Conservation (phyloP, 2,113 vertebrate genomes). For the Hemibagrus wyckioides region DNA sequence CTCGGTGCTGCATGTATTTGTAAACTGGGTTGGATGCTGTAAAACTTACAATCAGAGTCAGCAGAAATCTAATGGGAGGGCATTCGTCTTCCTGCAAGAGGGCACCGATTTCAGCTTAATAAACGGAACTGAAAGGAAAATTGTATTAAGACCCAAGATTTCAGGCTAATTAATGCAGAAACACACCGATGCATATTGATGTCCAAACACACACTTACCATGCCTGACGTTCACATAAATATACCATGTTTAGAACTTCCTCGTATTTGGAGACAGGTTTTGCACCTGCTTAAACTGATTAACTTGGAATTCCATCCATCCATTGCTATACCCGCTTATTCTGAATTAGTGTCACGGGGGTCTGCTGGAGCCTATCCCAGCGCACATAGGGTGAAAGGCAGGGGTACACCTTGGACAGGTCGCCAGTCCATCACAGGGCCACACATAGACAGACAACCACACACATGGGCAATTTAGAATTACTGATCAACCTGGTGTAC, state of each 20-base stretch:
- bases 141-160: neutral
- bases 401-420: too few relatives aligned
- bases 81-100: neutral
- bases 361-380: too few relatives aligned
- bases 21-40: neutral
- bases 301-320: too few relatives aligned
- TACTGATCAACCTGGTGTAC: too few relatives aligned
- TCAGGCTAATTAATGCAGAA: slow-evolving; percentile 3
- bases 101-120: neutral
- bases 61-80: neutral
- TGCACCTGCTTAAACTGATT: neutral
- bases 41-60: neutral
- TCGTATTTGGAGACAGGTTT: neutral
- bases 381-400: too few relatives aligned
- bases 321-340: too few relatives aligned
- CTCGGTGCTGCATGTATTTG: neutral
- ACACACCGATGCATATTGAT: neutral
- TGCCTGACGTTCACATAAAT: neutral
- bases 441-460: too few relatives aligned
- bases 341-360: too few relatives aligned
- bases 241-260: neutral
- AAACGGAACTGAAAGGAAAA: neutral
- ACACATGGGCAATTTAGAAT: too few relatives aligned
- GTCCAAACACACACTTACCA: neutral
- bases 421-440: too few relatives aligned